These are phyloP conservation scores for Psophia crepitans DNA, from an alignment of 2,113 vertebrate species.

Conservation along the genomic window DNA sequence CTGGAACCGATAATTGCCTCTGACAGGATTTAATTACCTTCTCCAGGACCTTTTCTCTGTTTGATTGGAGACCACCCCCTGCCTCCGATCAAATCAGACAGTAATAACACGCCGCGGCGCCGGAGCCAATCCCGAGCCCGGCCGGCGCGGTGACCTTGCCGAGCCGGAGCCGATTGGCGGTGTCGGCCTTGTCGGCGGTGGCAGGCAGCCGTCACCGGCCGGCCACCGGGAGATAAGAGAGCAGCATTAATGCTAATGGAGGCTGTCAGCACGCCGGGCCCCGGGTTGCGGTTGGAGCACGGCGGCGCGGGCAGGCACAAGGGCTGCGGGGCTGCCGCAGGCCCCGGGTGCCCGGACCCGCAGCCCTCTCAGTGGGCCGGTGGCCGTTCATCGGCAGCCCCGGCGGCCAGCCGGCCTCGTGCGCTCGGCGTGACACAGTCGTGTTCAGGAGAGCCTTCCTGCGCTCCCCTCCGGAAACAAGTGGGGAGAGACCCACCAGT, in stretches of 20 bases:
- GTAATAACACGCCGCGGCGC: conserved; percentile 80
- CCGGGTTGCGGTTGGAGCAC: not conserved
- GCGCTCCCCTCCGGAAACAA: not conserved
- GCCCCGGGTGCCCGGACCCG: not conserved
- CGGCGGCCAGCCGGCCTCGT: not conserved
- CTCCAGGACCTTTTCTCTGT: conserved; percentile 87
- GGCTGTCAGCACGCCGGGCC: conserved; percentile 62
- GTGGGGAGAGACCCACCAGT: not conserved
- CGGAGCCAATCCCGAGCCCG: conserved; percentile 82
- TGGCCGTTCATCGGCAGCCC: not conserved
- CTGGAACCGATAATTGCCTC: conserved; percentile 90
- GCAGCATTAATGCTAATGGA: conserved; percentile 67
- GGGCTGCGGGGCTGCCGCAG: not conserved
- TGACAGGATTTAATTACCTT: conserved; percentile 93
- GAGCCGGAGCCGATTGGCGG: conserved; percentile 85
- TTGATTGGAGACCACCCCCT: conserved; percentile 86
- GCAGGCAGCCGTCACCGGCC: conserved; percentile 72
- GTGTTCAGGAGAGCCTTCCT: not conserved
- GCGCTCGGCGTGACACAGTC: not conserved
- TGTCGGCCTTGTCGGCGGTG: conserved; percentile 81
- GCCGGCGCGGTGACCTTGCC: conserved; percentile 84
- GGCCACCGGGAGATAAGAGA: conserved; percentile 43
- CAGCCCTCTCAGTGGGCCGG: rapidly evolving
- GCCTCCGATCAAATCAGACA: conserved; percentile 87
- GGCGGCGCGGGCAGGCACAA: conserved; percentile 13